Conservation (phyloP, 2,888 invertebrate genomes). For the Augochlorella aurata region DNA sequence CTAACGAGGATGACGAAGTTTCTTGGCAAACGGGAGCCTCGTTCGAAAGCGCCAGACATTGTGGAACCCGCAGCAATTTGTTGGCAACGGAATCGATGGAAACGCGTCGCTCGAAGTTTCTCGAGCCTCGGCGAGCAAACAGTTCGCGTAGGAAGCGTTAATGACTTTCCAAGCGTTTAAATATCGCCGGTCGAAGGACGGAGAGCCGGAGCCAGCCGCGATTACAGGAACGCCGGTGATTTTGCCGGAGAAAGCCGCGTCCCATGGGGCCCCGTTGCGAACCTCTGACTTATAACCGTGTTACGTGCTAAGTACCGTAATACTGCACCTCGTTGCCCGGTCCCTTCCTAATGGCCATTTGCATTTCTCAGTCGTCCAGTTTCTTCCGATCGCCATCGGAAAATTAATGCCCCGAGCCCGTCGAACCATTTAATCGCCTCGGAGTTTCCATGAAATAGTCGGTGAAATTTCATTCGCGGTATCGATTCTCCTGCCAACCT, state of each 20-base stretch:
- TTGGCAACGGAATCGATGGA: too few relatives aligned
- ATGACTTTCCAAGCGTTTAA: slow-evolving; percentile 69
- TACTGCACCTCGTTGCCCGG: not conserved
- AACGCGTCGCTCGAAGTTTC: too few relatives aligned
- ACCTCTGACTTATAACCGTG: slow-evolving; percentile 40
- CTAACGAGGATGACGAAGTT: too few relatives aligned
- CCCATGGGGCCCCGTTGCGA: slow-evolving; percentile 14
- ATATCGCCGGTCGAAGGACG: slow-evolving; percentile 34
- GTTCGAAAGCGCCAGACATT: too few relatives aligned
- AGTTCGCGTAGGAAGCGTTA: slow-evolving; percentile 62
- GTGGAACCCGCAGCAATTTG: too few relatives aligned
- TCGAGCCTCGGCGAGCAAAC: not conserved
- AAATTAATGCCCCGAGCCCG: not conserved
- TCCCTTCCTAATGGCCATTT: slow-evolving; percentile 6
- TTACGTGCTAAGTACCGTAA: slow-evolving; percentile 47
- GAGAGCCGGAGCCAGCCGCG: not conserved
- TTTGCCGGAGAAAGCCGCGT: slow-evolving; percentile 38
- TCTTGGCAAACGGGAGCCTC: too few relatives aligned
- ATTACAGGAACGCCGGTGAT: slow-evolving; percentile 26
- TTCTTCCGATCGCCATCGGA: not conserved
- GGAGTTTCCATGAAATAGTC: not conserved
- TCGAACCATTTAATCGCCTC: not conserved
- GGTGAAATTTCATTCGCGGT: not conserved
- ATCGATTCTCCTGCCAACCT: not conserved
- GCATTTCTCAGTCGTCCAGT: not conserved